Evolutionary conservation across 2,888 invertebrate genomes (phyloP).

Genomic region (Thyatira batis): DNA sequence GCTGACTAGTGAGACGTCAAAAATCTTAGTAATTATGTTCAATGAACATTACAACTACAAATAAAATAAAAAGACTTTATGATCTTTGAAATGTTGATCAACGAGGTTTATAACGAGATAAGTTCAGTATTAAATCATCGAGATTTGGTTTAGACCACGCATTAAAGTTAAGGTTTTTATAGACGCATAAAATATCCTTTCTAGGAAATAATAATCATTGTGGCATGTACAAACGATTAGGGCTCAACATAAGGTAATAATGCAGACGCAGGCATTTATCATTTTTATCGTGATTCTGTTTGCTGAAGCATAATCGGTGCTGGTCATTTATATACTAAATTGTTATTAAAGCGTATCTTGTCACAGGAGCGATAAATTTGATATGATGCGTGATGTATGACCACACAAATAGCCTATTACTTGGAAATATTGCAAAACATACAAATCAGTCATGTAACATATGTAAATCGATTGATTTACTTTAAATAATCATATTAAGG

Average conservation of each 20-base stretch:
- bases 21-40: no score
- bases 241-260: conserved; percentile 11
- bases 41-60: no score
- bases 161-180: background rate
- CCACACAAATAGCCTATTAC: conserved; percentile 29
- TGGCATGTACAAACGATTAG: conserved; percentile 10
- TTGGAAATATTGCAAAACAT: conserved; percentile 15
- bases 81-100: no score
- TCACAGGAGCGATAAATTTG: conserved; percentile 43
- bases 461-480: no score
- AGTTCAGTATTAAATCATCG: no score
- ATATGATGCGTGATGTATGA: conserved; percentile 41
- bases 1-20: no score
- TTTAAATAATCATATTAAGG: no score
- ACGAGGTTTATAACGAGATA: no score
- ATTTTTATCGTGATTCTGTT: conserved; percentile 63
- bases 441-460: conserved; percentile 7
- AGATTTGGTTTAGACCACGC: no score
- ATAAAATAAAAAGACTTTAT: no score
- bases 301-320: conserved; percentile 60
- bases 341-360: conserved; percentile 64
- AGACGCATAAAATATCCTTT: background rate
- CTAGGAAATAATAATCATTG: conserved; percentile 11
- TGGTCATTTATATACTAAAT: conserved; percentile 53
- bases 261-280: conserved; percentile 42